These are phyloP conservation scores for Uropetala carovei DNA, from an alignment of 2,888 invertebrate species.

Conservation along the genomic window DNA sequence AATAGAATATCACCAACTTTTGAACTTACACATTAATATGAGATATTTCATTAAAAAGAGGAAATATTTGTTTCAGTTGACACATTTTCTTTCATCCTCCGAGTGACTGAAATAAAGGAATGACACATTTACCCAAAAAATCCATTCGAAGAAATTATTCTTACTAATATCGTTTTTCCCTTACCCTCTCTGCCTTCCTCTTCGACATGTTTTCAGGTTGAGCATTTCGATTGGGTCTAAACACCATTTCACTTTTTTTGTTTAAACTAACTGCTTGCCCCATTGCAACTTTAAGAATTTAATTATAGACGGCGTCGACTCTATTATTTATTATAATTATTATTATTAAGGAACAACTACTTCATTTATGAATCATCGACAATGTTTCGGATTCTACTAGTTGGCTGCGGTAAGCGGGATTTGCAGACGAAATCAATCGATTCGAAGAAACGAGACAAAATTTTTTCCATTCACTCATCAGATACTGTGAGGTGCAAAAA, in stretches of 20 bases:
- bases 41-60: slow-evolving; percentile 23
- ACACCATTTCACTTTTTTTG: neutral
- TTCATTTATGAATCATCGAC: neutral
- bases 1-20: slow-evolving; percentile 16
- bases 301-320: neutral
- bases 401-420: slow-evolving; percentile 13
- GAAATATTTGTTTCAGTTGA: slow-evolving; percentile 29
- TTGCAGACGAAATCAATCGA: neutral
- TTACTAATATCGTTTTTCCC: neutral
- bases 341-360: neutral
- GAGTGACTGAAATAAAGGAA: neutral
- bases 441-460: neutral
- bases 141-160: slow-evolving; percentile 17
- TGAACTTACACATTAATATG: slow-evolving; percentile 25
- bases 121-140: slow-evolving; percentile 17
- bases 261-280: neutral
- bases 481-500: neutral
- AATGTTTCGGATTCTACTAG: neutral
- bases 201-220: slow-evolving; percentile 21
- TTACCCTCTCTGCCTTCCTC: neutral
- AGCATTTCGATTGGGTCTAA: slow-evolving; percentile 16
- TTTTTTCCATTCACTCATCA: neutral
- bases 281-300: neutral
- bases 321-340: too few species aligned
- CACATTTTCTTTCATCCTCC: slow-evolving; percentile 19